Conservation (phyloP, 2,797 vertebrate genomes). For the Manis javanica region DNA sequence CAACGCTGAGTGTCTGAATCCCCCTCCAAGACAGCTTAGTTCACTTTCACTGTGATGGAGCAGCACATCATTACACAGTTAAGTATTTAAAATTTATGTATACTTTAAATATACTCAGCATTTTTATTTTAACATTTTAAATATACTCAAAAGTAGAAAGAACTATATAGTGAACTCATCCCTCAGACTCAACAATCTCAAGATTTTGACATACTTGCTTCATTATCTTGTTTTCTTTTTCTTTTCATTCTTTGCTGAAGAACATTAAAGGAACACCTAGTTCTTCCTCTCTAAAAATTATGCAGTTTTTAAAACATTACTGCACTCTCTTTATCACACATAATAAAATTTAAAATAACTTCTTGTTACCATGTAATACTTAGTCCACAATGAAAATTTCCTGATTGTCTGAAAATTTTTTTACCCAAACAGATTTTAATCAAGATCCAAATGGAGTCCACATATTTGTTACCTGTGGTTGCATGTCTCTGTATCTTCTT, state of each 20-base stretch:
- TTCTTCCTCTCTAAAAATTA: neutral
- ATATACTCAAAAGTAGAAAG: neutral
- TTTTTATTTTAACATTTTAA: neutral
- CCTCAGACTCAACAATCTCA: neutral
- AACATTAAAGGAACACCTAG: neutral
- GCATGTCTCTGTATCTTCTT: neutral
- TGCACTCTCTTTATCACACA: neutral
- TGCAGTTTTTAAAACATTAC: neutral
- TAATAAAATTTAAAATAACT: neutral
- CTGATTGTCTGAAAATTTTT: neutral
- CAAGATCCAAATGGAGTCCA: neutral
- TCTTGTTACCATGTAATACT: neutral
- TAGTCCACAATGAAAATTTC: neutral
- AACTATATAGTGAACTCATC: neutral
- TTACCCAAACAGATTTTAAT: neutral
- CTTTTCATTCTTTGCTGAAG: neutral
- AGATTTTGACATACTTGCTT: neutral
- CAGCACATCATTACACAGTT: neutral
- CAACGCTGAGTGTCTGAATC: neutral
- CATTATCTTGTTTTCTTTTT: neutral
- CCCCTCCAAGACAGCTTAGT: neutral
- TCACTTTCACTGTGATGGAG: neutral
- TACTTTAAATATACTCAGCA: neutral
- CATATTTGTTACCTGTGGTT: neutral
- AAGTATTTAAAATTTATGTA: neutral